Evolutionary conservation across 2,113 vertebrate genomes (phyloP), one percentile per base, ranked within the genome.

Genomic region (Macroglossus sobrinus): DNA sequence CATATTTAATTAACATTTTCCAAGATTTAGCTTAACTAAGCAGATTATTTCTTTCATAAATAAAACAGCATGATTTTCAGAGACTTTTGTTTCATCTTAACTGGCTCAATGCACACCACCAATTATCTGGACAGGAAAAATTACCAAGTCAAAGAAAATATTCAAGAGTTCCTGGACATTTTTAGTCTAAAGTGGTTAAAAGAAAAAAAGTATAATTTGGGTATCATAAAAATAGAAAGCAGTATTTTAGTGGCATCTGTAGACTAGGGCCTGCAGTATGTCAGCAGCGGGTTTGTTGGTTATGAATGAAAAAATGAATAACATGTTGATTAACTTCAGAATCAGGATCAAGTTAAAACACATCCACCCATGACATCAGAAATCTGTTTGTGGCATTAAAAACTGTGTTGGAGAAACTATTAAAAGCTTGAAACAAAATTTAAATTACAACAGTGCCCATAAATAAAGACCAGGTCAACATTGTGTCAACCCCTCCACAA

Each of bases 51-150:
- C 81, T 93, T 95, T 86, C 38, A 4, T 8, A 89, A 59, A 14
- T 63, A 68, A 75, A 95, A 26, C 50, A 33, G 1, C 14, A 7
- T 71, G 26, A 30, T 94, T 96, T 95, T 81, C 38, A 95, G 30
- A 57, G 18, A 79, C 21, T 89, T 90, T 63, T 21, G 4, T 45
- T 87, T 72, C 28, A 11, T 33, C 45, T 71, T 89, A 82, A 61
- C 21, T 84, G 53, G 8, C 53, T 88, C 61, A 94, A 75, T 4
- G 30, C 33, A 47, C 5, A 59, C 26, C 40, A 50, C 33, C 81
- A 79, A 75, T 93, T 89, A 92, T 72, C 97, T 95, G 93, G 71
- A 61, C 78, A 69, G 93, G 55, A 90, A 85, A 96, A 93, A 61
- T 26, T 68, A 38, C 91, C 71, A 69, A 92, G 57, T 91, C 40